Evolutionary conservation across 1,140 invertebrate species (phyloP).

Genomic region (Polypedilum vanderplanki): DNA sequence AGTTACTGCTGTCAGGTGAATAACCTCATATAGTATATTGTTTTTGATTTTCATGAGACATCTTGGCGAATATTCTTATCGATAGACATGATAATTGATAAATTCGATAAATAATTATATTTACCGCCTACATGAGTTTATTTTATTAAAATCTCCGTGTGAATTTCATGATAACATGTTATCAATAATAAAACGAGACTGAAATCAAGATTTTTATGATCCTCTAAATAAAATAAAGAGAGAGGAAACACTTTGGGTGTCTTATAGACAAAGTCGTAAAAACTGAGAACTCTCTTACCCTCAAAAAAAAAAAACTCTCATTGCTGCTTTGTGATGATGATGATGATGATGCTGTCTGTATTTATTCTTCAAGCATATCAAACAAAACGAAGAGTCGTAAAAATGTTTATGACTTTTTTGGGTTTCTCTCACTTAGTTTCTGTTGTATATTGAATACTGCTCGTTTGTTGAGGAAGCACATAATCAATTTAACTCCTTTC

Average conservation of each 20-base stretch:
- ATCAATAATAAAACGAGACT: no score
- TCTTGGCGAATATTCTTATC: not conserved
- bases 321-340: not conserved
- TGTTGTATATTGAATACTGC: not conserved
- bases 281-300: not conserved
- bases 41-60: no score
- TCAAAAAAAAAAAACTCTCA: not conserved
- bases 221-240: not conserved
- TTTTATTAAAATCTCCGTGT: not conserved
- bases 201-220: constrained; percentile 8
- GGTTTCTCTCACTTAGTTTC: not conserved
- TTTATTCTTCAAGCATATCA: constrained; percentile 22
- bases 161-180: constrained; percentile 9
- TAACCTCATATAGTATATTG: not conserved
- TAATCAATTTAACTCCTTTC: constrained; percentile 28
- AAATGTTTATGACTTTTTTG: constrained; percentile 26
- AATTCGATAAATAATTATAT: not conserved
- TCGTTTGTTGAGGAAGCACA: constrained; percentile 13
- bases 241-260: not conserved
- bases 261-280: constrained; percentile 15
- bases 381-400: constrained; percentile 18
- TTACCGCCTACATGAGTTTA: not conserved
- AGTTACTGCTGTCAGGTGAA: not conserved
- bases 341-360: not conserved
- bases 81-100: constrained; percentile 12